Evolutionary conservation across 2,113 vertebrate species (phyloP).

Genomic region (Apteryx owenii): DNA sequence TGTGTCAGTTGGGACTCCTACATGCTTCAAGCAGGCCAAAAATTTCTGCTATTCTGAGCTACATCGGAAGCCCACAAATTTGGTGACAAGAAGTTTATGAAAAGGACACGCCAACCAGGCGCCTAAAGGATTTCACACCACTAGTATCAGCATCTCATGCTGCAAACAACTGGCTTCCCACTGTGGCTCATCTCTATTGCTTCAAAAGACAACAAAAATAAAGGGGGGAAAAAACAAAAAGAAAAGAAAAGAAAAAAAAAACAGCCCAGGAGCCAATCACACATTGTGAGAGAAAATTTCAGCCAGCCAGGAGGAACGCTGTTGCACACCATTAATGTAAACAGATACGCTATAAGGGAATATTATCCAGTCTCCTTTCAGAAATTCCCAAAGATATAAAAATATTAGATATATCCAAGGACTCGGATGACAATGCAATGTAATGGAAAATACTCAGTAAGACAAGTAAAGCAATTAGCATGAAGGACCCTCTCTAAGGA

Average conservation of each 20-base stretch:
- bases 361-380: neutral
- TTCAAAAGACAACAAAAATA: no score
- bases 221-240: neutral
- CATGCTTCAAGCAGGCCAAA: neutral
- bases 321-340: neutral
- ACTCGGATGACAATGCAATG: rapidly evolving
- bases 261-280: neutral
- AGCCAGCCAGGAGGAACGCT: neutral
- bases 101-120: neutral
- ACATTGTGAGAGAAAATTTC: neutral
- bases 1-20: neutral
- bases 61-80: neutral
- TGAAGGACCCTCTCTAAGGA: neutral
- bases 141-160: neutral
- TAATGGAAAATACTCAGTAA: neutral
- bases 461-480: neutral
- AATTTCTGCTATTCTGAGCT: neutral
- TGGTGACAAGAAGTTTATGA: neutral
- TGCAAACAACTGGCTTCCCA: neutral
- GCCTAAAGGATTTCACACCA: neutral
- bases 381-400: neutral
- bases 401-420: neutral
- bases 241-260: neutral
- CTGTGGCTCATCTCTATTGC: neutral
- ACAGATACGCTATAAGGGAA: neutral